Base-by-base conservation (phyloP, 1,140 invertebrate genomes). In the Drosophila grimshawi region DNA sequence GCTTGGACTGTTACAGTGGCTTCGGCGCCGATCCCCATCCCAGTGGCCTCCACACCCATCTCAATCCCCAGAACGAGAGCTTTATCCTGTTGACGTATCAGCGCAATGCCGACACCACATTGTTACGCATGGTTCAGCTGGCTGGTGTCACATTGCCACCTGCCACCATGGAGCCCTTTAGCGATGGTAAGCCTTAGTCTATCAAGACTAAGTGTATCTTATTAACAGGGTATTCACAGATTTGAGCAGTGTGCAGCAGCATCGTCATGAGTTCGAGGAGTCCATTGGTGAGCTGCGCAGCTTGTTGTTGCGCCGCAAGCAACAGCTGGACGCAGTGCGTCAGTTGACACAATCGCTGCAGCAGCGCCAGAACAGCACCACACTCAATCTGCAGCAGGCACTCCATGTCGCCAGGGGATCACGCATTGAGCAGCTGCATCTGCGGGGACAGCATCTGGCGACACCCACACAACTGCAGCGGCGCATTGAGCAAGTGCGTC, bases 1-100 rank as follows among this genome's bases (percentile, higher is more conserved):
- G 82, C 7, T 51, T 92, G 59, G 85, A 92, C 53, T 92, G 91
- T 52, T 92, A 85, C 48, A 89, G 71, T 7, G 89, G 85, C 19
- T 92, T 81, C 5, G 45, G 37, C 0, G 73, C 46, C 0, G 57
- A 78, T 10, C n/a, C 48, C 27, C 43, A 76, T 5, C 74, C 89
- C 5, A 73, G 56, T n/a, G 64, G 57, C 0, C 5, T 92, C 11
- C 33, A 80, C 2, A 75, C 49, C 3, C 81, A 90, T 45, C 61
- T 43, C 27, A 92, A 91, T 41, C 5, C 37, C 0, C 70, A 32
- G 8, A 89, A 90, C 10, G 90, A 91, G 30, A 83, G 61, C 8
- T 92, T 80, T 30, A 6, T 92, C 7, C 0, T 92, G 48, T 39
- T 92, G 5, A 46, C 62, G 30, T 85, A 91, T 19, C 63, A 30